Percentiles rank a stretch among this genome's conserved stretches.
These are phyloP conservation scores for Papilio aristodemus DNA, from an alignment of 1,140 invertebrate species.

Conservation along the genomic window DNA sequence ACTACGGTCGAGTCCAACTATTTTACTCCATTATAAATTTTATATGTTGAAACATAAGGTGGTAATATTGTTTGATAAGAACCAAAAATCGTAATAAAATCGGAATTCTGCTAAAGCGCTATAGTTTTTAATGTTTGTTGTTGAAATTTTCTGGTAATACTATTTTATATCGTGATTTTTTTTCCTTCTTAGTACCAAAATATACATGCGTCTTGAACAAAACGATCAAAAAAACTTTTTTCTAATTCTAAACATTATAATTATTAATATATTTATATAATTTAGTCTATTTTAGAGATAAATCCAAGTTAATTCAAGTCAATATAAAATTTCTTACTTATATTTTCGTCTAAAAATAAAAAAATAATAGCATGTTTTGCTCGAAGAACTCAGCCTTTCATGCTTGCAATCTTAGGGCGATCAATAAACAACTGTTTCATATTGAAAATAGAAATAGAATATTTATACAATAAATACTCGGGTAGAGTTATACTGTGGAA, in stretches of 20 bases:
- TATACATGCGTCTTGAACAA: neutral
- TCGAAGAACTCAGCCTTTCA: too few species aligned
- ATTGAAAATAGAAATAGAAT: too few species aligned
- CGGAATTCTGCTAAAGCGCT: conserved; percentile 27
- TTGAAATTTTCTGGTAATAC: conserved; percentile 23
- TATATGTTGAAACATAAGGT: conserved; percentile 22
- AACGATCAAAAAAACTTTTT: neutral
- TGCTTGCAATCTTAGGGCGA: too few species aligned
- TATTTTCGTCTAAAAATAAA: too few species aligned
- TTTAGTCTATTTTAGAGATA: too few species aligned
- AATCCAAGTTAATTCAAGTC: too few species aligned
- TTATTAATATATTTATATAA: too few species aligned
- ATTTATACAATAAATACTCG: too few species aligned
- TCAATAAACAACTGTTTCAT: too few species aligned
- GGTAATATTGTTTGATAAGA: conserved; percentile 12
- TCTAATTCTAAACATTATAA: neutral
- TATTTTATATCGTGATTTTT: conserved; percentile 7
- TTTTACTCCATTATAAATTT: conserved; percentile 32
- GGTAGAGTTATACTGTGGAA: too few species aligned
- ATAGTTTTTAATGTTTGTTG: conserved; percentile 19
- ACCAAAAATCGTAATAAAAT: conserved; percentile 5
- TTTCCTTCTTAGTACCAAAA: neutral
- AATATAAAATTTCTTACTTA: too few species aligned
- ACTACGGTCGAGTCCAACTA: conserved; percentile 17
- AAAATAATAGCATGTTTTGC: too few species aligned